These are phyloP conservation scores for Psephotus haematonotus DNA, from an alignment of 2,113 vertebrate species.

Conservation along the genomic window DNA sequence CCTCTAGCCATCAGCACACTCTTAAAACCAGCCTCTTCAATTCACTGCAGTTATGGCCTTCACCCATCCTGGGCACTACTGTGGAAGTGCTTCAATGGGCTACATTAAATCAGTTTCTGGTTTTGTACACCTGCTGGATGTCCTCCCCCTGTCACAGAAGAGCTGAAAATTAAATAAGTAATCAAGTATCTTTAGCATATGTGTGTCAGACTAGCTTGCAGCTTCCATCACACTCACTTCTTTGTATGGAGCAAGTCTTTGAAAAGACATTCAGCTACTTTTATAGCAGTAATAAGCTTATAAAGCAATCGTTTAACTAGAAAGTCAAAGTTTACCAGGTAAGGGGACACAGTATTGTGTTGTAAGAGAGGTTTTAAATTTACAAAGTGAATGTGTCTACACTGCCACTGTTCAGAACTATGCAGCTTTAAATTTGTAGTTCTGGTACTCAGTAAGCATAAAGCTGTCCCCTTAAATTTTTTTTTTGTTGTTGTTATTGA, in stretches of 20 bases:
- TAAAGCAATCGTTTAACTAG: neutral
- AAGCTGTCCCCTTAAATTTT: neutral
- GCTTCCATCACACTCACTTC: neutral
- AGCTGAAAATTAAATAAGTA: neutral
- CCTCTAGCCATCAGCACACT: neutral
- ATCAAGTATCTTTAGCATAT: neutral
- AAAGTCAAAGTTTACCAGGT: conserved; percentile 26
- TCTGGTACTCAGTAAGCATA: neutral
- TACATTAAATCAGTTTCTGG: neutral
- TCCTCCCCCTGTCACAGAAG: neutral
- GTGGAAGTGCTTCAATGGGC: neutral
- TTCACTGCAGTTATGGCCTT: neutral
- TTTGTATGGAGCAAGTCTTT: neutral
- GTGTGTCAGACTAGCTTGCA: neutral
- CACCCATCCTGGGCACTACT: neutral
- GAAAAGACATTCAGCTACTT: conserved; percentile 16
- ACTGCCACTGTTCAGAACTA: neutral
- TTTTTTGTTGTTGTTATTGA: neutral
- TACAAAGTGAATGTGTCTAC: neutral
- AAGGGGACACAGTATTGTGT: neutral
- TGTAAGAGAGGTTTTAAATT: neutral
- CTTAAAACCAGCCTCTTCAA: neutral
- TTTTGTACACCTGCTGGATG: neutral
- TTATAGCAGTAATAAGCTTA: neutral
- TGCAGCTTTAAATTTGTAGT: neutral